Conservation (phyloP, 2,797 vertebrate genomes). For the Phalanger gymnotis region DNA sequence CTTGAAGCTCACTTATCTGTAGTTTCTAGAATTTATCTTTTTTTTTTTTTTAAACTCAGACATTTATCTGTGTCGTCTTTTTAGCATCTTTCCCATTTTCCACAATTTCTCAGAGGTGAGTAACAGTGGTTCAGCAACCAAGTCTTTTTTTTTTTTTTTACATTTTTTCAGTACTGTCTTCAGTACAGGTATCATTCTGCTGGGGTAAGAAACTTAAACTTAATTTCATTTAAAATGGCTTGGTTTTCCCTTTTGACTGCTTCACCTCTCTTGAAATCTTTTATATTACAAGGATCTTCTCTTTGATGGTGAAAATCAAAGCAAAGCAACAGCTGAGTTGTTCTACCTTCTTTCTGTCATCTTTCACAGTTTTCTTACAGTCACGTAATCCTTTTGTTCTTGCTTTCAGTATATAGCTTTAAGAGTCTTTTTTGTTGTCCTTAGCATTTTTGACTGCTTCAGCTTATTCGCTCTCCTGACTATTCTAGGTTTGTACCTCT, state of each 20-base stretch:
- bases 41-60: neutral
- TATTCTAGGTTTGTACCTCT: neutral
- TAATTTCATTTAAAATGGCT: neutral
- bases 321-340: neutral
- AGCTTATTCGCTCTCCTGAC: neutral
- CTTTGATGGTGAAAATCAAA: neutral
- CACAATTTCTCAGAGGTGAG: neutral
- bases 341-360: neutral
- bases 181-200: neutral
- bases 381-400: neutral
- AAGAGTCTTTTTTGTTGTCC: neutral
- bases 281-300: neutral
- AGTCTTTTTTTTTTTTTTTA: neutral
- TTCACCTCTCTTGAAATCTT: neutral
- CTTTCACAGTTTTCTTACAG: neutral
- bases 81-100: neutral
- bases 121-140: neutral
- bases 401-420: neutral
- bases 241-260: neutral
- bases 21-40: neutral
- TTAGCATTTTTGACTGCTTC: neutral
- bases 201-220: neutral
- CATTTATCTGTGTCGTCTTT: neutral
- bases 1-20: neutral
- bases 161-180: neutral